These are phyloP conservation scores for Trochalopteron elliotii DNA, from an alignment of 2,113 vertebrate species.

Conservation along the genomic window DNA sequence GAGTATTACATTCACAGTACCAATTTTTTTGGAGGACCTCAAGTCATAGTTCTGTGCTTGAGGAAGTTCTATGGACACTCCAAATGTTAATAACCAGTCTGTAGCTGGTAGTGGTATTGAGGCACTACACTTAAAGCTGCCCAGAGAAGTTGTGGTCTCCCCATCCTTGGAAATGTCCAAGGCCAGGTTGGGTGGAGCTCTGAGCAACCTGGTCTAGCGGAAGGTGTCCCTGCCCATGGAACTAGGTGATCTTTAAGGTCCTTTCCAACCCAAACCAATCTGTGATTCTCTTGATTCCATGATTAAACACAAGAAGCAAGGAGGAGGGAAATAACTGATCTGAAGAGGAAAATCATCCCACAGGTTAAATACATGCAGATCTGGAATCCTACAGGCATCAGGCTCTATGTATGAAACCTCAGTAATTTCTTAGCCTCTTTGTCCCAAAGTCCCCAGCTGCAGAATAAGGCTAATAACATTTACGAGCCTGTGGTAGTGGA, in stretches of 20 bases:
- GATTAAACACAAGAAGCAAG: neutral
- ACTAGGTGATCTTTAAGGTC: neutral
- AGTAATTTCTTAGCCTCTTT: neutral
- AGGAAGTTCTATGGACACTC: neutral
- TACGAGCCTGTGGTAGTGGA: neutral
- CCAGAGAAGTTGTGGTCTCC: neutral
- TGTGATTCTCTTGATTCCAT: neutral
- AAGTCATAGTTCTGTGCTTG: neutral
- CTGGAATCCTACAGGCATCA: neutral
- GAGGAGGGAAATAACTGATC: neutral
- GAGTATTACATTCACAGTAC: neutral
- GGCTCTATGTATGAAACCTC: accelerated
- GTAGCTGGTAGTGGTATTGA: neutral
- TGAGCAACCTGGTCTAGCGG: neutral
- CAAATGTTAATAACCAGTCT: neutral
- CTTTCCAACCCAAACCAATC: neutral
- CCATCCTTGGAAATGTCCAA: neutral
- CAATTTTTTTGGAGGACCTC: neutral
- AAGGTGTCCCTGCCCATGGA: neutral
- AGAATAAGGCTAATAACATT: neutral
- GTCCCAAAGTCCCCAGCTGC: neutral
- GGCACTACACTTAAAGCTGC: too few species aligned
- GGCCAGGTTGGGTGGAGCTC: neutral
- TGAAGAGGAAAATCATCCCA: neutral
- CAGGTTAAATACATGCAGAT: neutral